Evolutionary conservation across 2,113 vertebrate genomes (phyloP).

Genomic region (Donacobius atricapilla): DNA sequence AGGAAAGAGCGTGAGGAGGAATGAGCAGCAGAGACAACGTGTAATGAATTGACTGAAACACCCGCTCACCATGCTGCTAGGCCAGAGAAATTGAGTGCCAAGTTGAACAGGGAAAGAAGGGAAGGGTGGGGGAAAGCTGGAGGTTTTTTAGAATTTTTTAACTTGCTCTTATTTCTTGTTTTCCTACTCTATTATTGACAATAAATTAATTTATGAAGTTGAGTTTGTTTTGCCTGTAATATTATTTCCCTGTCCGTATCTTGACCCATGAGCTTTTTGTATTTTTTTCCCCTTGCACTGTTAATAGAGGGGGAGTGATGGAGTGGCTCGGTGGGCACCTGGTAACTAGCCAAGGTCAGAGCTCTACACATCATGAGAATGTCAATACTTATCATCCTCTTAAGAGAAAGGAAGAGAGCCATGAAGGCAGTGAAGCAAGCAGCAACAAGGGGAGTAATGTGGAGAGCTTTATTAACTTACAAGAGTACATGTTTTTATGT

Average conservation of each 20-base stretch:
- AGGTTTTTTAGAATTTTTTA: accelerated
- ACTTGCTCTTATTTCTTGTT: neutral
- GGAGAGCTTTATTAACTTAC: neutral
- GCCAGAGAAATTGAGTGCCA: neutral
- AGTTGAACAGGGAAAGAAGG: neutral
- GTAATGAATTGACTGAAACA: neutral
- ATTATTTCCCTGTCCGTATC: neutral
- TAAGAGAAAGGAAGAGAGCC: neutral
- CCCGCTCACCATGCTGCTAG: neutral
- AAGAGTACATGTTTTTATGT: neutral
- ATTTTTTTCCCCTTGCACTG: neutral
- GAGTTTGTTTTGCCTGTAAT: neutral
- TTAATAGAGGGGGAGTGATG: neutral
- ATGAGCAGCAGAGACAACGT: accelerated
- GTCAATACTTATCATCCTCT: neutral
- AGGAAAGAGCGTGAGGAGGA: neutral
- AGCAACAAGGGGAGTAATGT: neutral
- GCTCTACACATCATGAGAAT: neutral
- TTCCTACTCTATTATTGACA: neutral
- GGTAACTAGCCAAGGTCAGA: neutral
- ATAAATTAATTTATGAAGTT: neutral
- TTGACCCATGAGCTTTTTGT: neutral
- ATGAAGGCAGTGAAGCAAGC: neutral
- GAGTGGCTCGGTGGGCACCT: accelerated
- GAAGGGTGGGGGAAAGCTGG: accelerated